Evolutionary conservation across 2,113 vertebrate genomes (phyloP), one percentile per base, ranked within the genome.

Genomic region (Leuciscus idus): DNA sequence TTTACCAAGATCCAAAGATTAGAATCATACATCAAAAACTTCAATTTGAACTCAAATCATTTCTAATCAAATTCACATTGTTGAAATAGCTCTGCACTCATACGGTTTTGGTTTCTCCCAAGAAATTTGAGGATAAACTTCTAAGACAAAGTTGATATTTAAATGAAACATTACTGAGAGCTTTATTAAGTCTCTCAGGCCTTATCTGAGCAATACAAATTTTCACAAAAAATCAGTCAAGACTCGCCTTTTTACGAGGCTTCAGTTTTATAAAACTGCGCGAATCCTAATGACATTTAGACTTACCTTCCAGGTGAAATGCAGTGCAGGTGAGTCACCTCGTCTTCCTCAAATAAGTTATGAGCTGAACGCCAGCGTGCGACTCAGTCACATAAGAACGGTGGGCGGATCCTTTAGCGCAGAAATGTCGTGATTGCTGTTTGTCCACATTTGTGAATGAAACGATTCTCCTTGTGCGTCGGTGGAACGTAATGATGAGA

Each of bases 361-460:
- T 12, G 57, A 83, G 81, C 82, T 77, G 77, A 92, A 90, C 90
- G 89, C 91, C 72, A 86, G 90, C 75, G 39, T 68, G 89, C 43
- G 75, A 84, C 72, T 79, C 73, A 76, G 83, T 74, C 64, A 48
- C 61, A 74, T 19, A 83, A 15, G 81, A 46, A 73, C 81, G 81
- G 70, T 93, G 90, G 94, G 94, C 74, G 93, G 91, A 91, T 85
- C 87, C 87, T 80, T 87, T 85, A 70, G 64, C 28, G 50, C 19
- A 95, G 91, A 94, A 93, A 96, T 95, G 95, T 93, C 85, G 94
- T 88, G 92, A 92, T 94, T 92, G 94, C 94, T 91, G 95, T 95
- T 95, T 93, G 92, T 93, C 94, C 89, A 91, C 94, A 95, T 95
- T 84, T 94, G 88, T 89, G 76, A 90, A 92, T 88, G 90, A 21